phyloP scores from a whole-genome alignment of 2,888 invertebrate species.

The Ecdyonurus torrentis region DNA sequence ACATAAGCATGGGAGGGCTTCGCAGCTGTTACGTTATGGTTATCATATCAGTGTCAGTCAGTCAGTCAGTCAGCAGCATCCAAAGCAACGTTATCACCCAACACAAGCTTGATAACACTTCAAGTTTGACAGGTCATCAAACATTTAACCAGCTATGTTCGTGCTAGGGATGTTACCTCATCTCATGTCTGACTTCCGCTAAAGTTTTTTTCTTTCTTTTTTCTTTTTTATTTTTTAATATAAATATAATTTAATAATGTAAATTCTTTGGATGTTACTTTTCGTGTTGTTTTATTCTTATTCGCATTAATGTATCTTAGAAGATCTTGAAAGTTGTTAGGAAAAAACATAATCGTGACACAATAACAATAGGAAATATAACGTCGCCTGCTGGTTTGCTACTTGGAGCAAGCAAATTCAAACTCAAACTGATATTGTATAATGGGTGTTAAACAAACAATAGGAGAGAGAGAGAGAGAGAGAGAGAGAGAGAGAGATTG shows the following conservation, averaged over 20 bases:
- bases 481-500: background rate
- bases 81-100: background rate
- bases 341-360: background rate
- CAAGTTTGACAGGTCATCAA: background rate
- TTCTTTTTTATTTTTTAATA: too few relatives aligned
- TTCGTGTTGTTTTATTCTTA: too few relatives aligned
- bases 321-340: too few relatives aligned
- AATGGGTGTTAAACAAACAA: background rate
- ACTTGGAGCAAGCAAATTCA: too few relatives aligned
- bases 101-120: background rate
- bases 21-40: background rate
- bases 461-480: background rate
- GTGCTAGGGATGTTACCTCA: background rate
- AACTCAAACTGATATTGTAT: background rate
- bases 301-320: too few relatives aligned
- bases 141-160: background rate
- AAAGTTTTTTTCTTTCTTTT: too few relatives aligned
- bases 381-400: too few relatives aligned
- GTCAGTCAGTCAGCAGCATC: background rate
- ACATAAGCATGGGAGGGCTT: background rate
- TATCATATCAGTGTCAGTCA: background rate
- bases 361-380: background rate
- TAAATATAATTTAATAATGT: too few relatives aligned
- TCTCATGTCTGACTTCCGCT: background rate
- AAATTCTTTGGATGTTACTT: too few relatives aligned